A percentile compares a stretch with the other conserved stretches of the same genome.
Conservation (phyloP, 2,888 invertebrate species). For the Priocnemis perturbator region DNA sequence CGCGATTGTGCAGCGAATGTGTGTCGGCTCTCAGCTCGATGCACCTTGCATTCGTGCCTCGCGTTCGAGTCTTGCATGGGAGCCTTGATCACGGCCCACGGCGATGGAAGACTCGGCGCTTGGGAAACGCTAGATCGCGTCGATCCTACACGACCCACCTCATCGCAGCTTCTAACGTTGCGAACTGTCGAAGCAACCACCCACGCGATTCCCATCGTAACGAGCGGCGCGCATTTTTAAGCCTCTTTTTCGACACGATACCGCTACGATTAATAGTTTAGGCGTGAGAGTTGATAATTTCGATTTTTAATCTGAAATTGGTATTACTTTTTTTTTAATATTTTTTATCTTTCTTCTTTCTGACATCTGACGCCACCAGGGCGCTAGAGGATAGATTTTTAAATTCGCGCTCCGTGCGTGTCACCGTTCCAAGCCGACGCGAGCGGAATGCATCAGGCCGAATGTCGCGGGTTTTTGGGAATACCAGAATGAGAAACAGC, state of each 20-base stretch:
- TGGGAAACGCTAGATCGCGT: constrained; percentile 30
- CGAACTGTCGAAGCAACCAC: too few relatives aligned
- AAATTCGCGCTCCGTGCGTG: constrained; percentile 43
- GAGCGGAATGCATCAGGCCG: constrained; percentile 37
- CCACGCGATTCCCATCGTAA: too few relatives aligned
- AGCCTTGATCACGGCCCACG: constrained; percentile 41
- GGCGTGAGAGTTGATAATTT: too few relatives aligned
- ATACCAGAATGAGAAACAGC: constrained; percentile 9
- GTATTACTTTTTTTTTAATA: too few relatives aligned
- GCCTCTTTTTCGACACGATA: too few relatives aligned
- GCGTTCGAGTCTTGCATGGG: too few relatives aligned
- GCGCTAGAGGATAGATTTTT: constrained; percentile 33
- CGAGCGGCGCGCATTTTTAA: too few relatives aligned
- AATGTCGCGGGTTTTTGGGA: constrained; percentile 27
- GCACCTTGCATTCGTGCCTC: constrained; percentile 48
- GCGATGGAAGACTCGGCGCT: constrained; percentile 42
- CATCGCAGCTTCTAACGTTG: too few relatives aligned
- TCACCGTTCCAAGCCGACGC: constrained; percentile 35
- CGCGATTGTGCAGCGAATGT: too few relatives aligned
- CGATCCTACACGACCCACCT: too few relatives aligned
- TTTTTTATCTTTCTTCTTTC: background rate
- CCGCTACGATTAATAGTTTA: too few relatives aligned
- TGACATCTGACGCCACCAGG: constrained; percentile 8
- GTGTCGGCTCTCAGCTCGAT: constrained; percentile 14
- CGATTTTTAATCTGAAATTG: too few relatives aligned